phyloP scores from a whole-genome alignment of 1,140 invertebrate genomes.

The Condylostylus longicornis region DNA sequence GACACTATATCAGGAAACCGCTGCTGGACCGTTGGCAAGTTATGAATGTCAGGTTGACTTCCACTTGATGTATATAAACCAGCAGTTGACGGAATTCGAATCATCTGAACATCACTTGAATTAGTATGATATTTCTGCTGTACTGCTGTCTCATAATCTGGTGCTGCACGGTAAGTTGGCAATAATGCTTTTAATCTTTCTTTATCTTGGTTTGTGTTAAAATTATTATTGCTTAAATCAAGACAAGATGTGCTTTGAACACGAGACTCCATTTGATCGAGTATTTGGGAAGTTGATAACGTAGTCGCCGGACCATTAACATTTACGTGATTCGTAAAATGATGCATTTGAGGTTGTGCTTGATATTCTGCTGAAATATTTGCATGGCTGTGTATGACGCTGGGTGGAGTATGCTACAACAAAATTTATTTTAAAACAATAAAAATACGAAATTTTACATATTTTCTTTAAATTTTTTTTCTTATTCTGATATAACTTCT shows the following conservation, averaged over 20 bases:
- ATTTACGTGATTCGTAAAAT: too few relatives aligned
- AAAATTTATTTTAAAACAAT: too few relatives aligned
- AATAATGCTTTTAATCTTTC: slow-evolving; percentile 46
- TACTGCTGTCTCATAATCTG: slow-evolving; percentile 87
- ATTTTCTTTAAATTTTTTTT: too few relatives aligned
- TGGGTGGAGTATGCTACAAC: too few relatives aligned
- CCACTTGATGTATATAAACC: slow-evolving; percentile 26
- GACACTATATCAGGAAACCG: slow-evolving; percentile 43
- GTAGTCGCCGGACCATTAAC: too few relatives aligned
- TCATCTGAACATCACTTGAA: slow-evolving; percentile 27
- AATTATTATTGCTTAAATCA: slow-evolving; percentile 41
- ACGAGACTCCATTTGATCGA: slow-evolving; percentile 27
- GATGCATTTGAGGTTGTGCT: too few relatives aligned
- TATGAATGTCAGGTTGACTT: slow-evolving; percentile 27
- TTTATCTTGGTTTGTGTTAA: slow-evolving; percentile 16
- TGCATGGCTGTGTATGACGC: too few relatives aligned
- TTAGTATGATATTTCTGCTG: slow-evolving; percentile 56
- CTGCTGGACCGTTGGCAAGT: slow-evolving; percentile 16
- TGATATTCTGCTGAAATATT: too few relatives aligned
- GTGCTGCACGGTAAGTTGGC: slow-evolving; percentile 79
- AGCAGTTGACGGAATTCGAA: slow-evolving; percentile 12
- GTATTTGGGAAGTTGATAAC: too few relatives aligned
- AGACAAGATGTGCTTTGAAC: slow-evolving; percentile 55
- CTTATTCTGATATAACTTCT: too few relatives aligned
- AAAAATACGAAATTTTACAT: too few relatives aligned